Percentiles rank a stretch among this genome's conserved stretches.
phyloP scores from a whole-genome alignment of 2,113 vertebrate species.

The Cyanocitta stelleri region DNA sequence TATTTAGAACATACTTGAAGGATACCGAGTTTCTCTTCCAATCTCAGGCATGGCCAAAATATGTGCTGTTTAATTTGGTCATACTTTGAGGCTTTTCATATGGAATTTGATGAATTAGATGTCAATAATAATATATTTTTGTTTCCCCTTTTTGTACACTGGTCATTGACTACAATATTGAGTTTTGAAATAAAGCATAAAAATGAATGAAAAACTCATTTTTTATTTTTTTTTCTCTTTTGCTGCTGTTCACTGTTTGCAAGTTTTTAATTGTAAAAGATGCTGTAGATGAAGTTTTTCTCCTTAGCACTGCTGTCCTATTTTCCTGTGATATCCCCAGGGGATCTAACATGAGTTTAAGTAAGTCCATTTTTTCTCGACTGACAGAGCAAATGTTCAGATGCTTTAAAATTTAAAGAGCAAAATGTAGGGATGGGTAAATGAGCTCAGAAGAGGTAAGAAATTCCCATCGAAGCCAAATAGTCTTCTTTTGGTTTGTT shows the following conservation, averaged over 20 bases:
- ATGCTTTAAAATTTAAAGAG: slow-evolving; percentile 67
- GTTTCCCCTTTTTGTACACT: not conserved
- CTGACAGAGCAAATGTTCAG: slow-evolving; percentile 59
- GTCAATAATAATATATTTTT: not conserved
- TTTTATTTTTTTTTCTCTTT: not conserved
- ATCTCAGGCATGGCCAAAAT: not conserved
- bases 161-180: not conserved
- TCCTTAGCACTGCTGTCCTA: slow-evolving; percentile 54
- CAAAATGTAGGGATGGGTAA: not conserved
- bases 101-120: not conserved
- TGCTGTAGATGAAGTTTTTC: slow-evolving; percentile 40
- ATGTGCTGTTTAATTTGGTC: not conserved
- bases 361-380: slow-evolving; percentile 59
- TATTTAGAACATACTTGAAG: not conserved
- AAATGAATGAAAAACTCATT: not conserved
- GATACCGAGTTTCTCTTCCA: not conserved
- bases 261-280: slow-evolving; percentile 51
- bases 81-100: not conserved
- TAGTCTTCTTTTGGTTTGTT: not conserved
- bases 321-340: slow-evolving; percentile 31
- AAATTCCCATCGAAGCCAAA: not conserved
- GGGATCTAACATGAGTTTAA: slow-evolving; percentile 59
- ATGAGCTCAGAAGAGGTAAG: not conserved
- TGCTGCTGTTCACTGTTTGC: not conserved
- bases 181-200: not conserved